Evolutionary conservation across 1,140 invertebrate genomes (phyloP).

Genomic region (Thalassaphorura encarpata): DNA sequence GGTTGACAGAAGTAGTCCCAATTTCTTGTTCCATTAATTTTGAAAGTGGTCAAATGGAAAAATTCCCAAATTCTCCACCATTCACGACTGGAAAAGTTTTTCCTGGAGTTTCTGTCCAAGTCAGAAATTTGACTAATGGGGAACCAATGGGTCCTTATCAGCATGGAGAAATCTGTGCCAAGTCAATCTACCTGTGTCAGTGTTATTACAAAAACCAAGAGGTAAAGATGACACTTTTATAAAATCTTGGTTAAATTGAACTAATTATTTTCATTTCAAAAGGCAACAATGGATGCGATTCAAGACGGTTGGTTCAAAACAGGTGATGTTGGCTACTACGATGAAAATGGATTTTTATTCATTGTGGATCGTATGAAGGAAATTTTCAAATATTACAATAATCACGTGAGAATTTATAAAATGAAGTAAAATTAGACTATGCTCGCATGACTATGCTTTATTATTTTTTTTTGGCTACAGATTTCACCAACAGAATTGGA

Average conservation of each 20-base stretch:
- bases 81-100: slow-evolving; percentile 13
- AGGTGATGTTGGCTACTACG: slow-evolving; percentile 36
- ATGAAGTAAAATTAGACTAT: no score
- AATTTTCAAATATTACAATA: slow-evolving; percentile 35
- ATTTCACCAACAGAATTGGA: slow-evolving; percentile 34
- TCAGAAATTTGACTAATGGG: slow-evolving; percentile 13
- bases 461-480: slow-evolving; percentile 8
- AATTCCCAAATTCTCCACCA: slow-evolving; percentile 4
- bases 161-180: slow-evolving; percentile 23
- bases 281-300: background rate
- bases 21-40: slow-evolving; percentile 4
- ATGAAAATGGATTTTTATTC: slow-evolving; percentile 34
- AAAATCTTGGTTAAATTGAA: background rate
- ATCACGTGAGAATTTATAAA: slow-evolving; percentile 33
- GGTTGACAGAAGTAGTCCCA: slow-evolving; percentile 20
- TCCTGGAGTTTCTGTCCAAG: slow-evolving; percentile 17
- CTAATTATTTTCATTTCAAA: background rate
- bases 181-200: slow-evolving; percentile 1
- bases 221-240: background rate
- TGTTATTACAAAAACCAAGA: slow-evolving; percentile 18
- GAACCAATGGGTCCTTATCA: slow-evolving; percentile 15
- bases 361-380: slow-evolving; percentile 36
- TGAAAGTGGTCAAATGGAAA: slow-evolving; percentile 7
- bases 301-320: slow-evolving; percentile 35
- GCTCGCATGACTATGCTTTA: no score